phyloP scores from a whole-genome alignment of 2,113 vertebrate species.

The Geococcyx californianus region DNA sequence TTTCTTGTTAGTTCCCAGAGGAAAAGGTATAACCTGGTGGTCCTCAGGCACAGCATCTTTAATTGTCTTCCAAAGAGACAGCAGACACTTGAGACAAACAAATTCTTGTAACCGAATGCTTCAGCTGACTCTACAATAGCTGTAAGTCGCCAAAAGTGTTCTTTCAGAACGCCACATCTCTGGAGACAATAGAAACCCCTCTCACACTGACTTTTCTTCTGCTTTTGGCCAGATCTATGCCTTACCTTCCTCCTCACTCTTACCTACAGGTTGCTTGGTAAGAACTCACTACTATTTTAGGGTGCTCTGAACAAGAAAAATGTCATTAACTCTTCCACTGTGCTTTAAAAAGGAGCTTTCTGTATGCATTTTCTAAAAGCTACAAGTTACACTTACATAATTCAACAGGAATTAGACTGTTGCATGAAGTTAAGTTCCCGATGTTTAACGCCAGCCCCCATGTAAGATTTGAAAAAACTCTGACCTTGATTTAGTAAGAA shows the following conservation, averaged over 20 bases:
- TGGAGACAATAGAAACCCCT: background rate
- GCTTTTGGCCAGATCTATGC: background rate
- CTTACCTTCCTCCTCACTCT: background rate
- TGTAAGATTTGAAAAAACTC: background rate
- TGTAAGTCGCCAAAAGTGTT: background rate
- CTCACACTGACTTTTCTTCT: background rate
- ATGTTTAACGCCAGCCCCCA: background rate
- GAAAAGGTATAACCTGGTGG: background rate
- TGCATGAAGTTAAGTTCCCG: background rate
- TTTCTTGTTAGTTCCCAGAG: background rate
- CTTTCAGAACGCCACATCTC: background rate
- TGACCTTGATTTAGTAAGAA: conserved; percentile 94
- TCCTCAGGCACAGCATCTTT: background rate
- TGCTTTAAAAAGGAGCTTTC: background rate
- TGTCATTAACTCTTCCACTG: background rate
- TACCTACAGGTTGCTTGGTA: background rate
- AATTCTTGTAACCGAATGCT: background rate
- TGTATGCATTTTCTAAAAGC: background rate
- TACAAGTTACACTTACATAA: background rate
- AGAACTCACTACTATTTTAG: background rate
- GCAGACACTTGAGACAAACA: background rate
- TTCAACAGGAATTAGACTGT: background rate
- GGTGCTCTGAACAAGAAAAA: background rate
- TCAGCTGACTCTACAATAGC: background rate
- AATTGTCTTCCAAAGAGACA: background rate